A percentile compares a stretch with the other conserved stretches of the same genome.
Evolutionary conservation across 37 sponge, comb jelly and placozoan genomes (phyloP).

Genomic region (Axinella damicornis): DNA sequence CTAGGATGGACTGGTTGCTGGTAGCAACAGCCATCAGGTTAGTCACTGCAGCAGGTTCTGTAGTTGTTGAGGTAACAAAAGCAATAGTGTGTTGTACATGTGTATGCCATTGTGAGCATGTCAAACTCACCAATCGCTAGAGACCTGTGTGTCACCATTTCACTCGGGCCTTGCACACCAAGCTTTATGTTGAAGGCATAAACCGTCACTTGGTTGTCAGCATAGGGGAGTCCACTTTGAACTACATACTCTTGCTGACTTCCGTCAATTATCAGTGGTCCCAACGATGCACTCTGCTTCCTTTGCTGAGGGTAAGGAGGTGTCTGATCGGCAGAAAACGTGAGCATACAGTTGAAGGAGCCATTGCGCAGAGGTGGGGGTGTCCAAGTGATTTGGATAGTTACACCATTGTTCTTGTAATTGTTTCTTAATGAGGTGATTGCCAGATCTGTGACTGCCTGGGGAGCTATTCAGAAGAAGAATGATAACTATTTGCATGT

Average conservation of each 20-base stretch:
- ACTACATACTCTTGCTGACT: no score
- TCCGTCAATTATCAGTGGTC: not conserved
- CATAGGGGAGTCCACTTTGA: conserved; percentile 26
- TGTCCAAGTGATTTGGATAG: conserved; percentile 18
- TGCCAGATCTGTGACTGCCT: conserved; percentile 4
- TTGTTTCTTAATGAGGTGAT: not conserved
- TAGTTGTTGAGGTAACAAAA: not conserved
- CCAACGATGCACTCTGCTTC: not conserved
- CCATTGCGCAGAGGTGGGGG: conserved; percentile 32
- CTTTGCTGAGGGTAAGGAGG: not conserved
- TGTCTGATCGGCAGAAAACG: conserved; percentile 5
- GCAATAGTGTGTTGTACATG: no score
- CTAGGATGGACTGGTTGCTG: not conserved
- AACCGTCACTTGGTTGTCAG: conserved; percentile 42
- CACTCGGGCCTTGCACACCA: not conserved
- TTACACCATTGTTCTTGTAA: not conserved
- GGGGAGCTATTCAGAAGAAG: conserved; percentile 14
- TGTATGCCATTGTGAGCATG: no score
- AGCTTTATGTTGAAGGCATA: conserved; percentile 31
- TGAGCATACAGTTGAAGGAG: conserved; percentile 11
- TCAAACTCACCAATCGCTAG: conserved; percentile 17
- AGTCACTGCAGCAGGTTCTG: conserved; percentile 29
- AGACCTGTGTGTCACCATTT: not conserved
- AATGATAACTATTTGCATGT: no score
- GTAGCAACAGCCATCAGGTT: conserved; percentile 10